A percentile compares a stretch with the other conserved stretches of the same genome.
phyloP scores from a whole-genome alignment of 2,113 vertebrate genomes.

The Atractosteus spatula region DNA sequence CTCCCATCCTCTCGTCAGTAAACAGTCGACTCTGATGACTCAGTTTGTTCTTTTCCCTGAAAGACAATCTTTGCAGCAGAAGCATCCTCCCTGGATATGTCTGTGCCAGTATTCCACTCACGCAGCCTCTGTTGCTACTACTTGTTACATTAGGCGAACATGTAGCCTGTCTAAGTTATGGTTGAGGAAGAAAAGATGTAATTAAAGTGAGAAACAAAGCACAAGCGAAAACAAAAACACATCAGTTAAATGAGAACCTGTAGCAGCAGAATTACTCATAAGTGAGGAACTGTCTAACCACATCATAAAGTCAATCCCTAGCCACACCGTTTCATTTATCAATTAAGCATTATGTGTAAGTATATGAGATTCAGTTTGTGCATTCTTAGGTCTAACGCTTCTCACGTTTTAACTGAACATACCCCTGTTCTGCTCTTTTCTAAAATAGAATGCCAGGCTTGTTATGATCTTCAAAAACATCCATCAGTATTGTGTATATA shows the following conservation, averaged over 20 bases:
- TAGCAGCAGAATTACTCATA: too few species aligned
- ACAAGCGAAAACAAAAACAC: background rate
- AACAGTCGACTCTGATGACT: background rate
- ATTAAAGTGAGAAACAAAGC: background rate
- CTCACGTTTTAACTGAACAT: too few species aligned
- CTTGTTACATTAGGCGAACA: constrained; percentile 3
- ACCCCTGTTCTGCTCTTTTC: background rate
- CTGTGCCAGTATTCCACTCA: constrained; percentile 9
- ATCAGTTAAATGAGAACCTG: too few species aligned
- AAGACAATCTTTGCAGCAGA: background rate
- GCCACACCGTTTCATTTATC: background rate
- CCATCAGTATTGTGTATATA: too few species aligned
- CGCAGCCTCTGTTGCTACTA: constrained; percentile 5
- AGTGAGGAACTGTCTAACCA: background rate
- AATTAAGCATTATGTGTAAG: too few species aligned
- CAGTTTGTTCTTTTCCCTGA: background rate
- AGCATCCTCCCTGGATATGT: background rate
- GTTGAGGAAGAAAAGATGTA: background rate
- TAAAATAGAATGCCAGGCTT: too few species aligned
- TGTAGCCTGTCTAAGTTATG: background rate
- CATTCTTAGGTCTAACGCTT: too few species aligned
- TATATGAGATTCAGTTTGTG: too few species aligned
- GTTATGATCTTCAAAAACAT: too few species aligned
- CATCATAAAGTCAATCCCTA: background rate
- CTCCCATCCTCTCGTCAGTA: constrained; percentile 2